phyloP scores from a whole-genome alignment of 2,113 vertebrate species.

The Acinonyx jubatus region DNA sequence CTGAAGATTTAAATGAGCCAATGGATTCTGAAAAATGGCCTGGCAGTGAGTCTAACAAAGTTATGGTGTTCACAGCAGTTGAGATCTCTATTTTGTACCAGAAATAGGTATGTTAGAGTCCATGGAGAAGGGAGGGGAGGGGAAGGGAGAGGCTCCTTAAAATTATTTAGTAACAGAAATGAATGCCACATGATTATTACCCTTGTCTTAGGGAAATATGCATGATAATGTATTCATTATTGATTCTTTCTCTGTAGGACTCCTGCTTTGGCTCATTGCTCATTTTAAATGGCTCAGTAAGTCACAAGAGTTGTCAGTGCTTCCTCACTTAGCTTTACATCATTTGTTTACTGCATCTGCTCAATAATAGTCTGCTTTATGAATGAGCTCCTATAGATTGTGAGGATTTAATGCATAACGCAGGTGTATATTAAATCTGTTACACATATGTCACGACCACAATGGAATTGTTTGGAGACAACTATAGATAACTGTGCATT shows the following conservation, averaged over 20 bases:
- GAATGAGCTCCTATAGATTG: slow-evolving; percentile 4
- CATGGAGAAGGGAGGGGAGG: not conserved
- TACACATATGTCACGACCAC: slow-evolving; percentile 38
- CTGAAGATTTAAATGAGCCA: slow-evolving; percentile 75
- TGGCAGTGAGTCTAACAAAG: slow-evolving; percentile 18
- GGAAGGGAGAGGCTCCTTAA: not conserved
- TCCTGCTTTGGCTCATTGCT: slow-evolving; percentile 77
- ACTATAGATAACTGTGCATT: not conserved
- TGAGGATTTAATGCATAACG: slow-evolving; percentile 49
- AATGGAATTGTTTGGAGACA: slow-evolving; percentile 1
- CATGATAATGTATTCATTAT: slow-evolving; percentile 81
- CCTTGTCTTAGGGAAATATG: slow-evolving; percentile 75
- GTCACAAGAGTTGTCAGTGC: slow-evolving; percentile 64
- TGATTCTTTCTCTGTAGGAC: slow-evolving; percentile 79
- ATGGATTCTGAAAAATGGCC: slow-evolving; percentile 52
- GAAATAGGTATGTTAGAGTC: slow-evolving; percentile 46
- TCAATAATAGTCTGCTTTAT: slow-evolving; percentile 45
- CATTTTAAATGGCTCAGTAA: slow-evolving; percentile 79
- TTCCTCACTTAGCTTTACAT: slow-evolving; percentile 66
- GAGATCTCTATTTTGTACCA: slow-evolving; percentile 33
- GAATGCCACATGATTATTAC: slow-evolving; percentile 77
- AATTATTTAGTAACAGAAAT: slow-evolving; percentile 71
- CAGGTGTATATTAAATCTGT: slow-evolving; percentile 22
- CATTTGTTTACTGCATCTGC: slow-evolving; percentile 68
- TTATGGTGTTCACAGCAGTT: slow-evolving; percentile 34